Conservation (phyloP, 2,888 invertebrate genomes). For the Microchrysa polita region DNA sequence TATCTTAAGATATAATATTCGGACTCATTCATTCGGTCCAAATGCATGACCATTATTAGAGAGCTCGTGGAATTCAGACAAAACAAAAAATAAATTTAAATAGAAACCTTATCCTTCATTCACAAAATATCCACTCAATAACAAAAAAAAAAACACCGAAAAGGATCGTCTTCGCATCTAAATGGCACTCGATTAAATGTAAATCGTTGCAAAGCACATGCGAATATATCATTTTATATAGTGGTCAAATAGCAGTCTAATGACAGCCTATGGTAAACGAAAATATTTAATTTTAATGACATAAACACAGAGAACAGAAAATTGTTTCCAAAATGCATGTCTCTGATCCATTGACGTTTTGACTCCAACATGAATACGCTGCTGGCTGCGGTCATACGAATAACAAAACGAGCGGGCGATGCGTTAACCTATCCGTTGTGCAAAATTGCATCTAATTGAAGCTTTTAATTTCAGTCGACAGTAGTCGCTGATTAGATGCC, state of each 20-base stretch:
- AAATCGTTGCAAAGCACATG: conserved; percentile 44
- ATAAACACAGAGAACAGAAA: conserved; percentile 46
- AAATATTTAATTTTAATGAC: conserved; percentile 49
- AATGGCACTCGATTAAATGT: conserved; percentile 46
- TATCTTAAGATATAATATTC: too few relatives aligned
- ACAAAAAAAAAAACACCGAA: too few relatives aligned
- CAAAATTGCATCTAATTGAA: conserved; percentile 46
- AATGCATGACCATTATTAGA: too few relatives aligned
- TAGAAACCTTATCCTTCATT: too few relatives aligned
- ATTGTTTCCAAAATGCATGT: conserved; percentile 41
- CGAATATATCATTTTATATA: conserved; percentile 47
- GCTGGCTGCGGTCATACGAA: too few relatives aligned
- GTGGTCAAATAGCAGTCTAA: conserved; percentile 41
- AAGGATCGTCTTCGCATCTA: neutral
- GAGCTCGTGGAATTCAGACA: too few relatives aligned
- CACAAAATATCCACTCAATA: too few relatives aligned
- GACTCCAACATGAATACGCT: conserved; percentile 15
- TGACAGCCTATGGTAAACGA: conserved; percentile 47
- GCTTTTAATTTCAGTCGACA: conserved; percentile 44
- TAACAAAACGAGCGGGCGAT: conserved; percentile 8
- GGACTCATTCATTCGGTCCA: too few relatives aligned
- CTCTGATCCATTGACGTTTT: conserved; percentile 34
- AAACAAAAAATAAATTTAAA: too few relatives aligned
- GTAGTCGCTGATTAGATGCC: conserved; percentile 45
- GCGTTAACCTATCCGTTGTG: conserved; percentile 35